A percentile compares a stretch with the other conserved stretches of the same genome.
Evolutionary conservation across 2,113 vertebrate species (phyloP).

Genomic region (Entomyzon cyanotis): DNA sequence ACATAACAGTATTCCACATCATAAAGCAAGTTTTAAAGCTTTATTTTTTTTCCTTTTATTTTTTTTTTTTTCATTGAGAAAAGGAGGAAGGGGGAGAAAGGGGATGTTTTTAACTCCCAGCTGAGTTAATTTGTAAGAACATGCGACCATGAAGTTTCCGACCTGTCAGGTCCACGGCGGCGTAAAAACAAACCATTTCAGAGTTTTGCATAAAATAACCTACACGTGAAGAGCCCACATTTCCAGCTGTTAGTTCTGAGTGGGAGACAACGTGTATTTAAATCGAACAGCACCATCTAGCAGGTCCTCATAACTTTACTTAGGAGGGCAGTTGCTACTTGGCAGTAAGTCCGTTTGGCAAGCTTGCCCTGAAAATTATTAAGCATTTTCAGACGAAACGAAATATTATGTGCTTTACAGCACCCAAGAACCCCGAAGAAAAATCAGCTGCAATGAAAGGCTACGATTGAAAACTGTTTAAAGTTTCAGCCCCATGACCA

Average conservation of each 20-base stretch:
- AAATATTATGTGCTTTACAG: not conserved
- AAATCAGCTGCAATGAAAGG: not conserved
- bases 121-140: not conserved
- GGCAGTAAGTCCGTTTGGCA: constrained; percentile 18
- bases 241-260: constrained; percentile 43
- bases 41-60: not conserved
- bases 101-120: not conserved
- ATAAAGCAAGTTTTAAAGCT: not conserved
- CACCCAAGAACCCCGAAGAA: not conserved
- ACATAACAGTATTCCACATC: not conserved
- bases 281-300: constrained; percentile 83
- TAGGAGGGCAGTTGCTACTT: constrained; percentile 42
- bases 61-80: not conserved
- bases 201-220: constrained; percentile 11
- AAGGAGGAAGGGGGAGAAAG: not conserved
- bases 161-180: not conserved
- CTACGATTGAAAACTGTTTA: accelerated
- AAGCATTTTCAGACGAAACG: not conserved
- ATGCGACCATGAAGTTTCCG: not conserved
- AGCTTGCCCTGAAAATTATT: not conserved
- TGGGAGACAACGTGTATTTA: constrained; percentile 57
- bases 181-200: not conserved
- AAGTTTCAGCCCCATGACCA: not conserved
- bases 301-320: constrained; percentile 67
- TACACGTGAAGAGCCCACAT: not conserved